These are phyloP conservation scores for Xestoiulus laeticollis DNA, from an alignment of 2,888 invertebrate species.

Conservation along the genomic window DNA sequence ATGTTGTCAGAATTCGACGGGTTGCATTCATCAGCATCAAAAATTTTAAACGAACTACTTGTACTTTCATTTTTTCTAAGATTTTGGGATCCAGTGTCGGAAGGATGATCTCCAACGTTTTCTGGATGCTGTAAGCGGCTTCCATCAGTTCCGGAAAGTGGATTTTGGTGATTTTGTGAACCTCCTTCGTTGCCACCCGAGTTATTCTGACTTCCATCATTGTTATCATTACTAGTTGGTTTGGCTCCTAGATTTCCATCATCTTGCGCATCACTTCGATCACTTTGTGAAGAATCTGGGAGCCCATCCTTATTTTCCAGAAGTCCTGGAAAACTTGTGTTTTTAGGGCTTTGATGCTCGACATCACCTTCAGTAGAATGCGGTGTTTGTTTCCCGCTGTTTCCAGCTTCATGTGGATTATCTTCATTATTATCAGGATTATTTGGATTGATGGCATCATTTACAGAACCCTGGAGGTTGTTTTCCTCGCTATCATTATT, in stretches of 20 bases:
- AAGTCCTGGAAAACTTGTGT: not conserved
- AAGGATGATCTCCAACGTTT: not conserved
- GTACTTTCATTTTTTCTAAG: not conserved
- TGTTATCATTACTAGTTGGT: not conserved
- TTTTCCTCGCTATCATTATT: not conserved
- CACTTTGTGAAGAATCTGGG: not conserved
- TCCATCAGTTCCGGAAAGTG: not conserved
- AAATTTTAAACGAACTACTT: not conserved
- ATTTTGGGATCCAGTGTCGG: not conserved
- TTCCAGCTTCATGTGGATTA: not conserved
- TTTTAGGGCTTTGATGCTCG: not conserved
- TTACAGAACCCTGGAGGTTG: not conserved
- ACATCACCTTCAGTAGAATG: not conserved
- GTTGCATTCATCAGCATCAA: not conserved
- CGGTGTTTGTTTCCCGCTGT: not conserved
- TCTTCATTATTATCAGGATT: not conserved
- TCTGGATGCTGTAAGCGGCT: not conserved
- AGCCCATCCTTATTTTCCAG: not conserved
- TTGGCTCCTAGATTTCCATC: not conserved
- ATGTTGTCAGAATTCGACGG: slow-evolving; percentile 1
- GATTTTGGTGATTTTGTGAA: not conserved
- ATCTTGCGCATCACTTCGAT: not conserved
- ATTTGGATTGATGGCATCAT: not conserved
- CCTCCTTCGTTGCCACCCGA: not conserved
- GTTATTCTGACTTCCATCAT: not conserved